These are phyloP conservation scores for Bombus confusus DNA, from an alignment of 1,140 invertebrate genomes.

Conservation along the genomic window DNA sequence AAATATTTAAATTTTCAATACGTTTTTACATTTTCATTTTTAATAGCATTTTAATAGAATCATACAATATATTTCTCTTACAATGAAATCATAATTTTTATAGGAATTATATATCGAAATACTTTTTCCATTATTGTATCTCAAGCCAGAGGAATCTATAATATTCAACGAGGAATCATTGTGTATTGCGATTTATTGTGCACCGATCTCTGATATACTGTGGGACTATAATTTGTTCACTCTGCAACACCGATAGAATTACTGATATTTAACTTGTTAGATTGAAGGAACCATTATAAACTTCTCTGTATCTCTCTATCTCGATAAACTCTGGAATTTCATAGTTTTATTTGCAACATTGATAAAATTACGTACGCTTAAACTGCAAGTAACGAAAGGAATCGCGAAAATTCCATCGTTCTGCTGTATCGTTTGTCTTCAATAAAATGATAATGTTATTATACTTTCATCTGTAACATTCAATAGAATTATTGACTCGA, in stretches of 20 bases:
- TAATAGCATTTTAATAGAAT: neutral
- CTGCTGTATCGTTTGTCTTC: neutral
- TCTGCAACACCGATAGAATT: slow-evolving; percentile 40
- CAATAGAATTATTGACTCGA: slow-evolving; percentile 19
- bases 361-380: slow-evolving; percentile 25
- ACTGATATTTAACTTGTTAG: slow-evolving; percentile 18
- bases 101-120: too few relatives aligned
- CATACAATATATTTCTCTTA: neutral
- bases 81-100: neutral
- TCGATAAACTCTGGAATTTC: slow-evolving; percentile 30
- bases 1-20: neutral
- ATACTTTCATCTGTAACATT: slow-evolving; percentile 42
- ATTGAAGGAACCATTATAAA: slow-evolving; percentile 15
- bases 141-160: neutral
- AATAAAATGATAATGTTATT: slow-evolving; percentile 25
- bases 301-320: neutral
- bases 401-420: neutral
- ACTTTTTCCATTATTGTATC: neutral
- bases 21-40: neutral
- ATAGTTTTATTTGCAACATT: slow-evolving; percentile 16
- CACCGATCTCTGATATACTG: slow-evolving; percentile 14
- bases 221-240: neutral
- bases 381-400: neutral
- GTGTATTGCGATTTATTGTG: slow-evolving; percentile 1
- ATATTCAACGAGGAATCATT: slow-evolving; percentile 12